phyloP scores from a whole-genome alignment of 2,113 vertebrate species.

The Jacana jacana region DNA sequence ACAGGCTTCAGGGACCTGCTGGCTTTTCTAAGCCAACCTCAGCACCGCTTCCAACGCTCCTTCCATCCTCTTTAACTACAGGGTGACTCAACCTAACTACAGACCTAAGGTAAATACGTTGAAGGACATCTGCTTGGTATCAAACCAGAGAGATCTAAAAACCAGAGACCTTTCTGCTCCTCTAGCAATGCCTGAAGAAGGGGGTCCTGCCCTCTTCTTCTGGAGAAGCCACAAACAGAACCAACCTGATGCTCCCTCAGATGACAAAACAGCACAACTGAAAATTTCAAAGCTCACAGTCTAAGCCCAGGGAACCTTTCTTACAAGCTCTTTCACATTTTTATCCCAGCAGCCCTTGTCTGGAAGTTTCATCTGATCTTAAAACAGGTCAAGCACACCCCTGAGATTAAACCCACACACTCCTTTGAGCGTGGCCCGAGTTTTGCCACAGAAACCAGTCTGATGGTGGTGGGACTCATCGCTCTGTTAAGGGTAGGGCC shows the following conservation, averaged over 20 bases:
- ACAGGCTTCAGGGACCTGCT: no score
- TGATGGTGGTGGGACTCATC: not conserved
- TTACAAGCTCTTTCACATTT: not conserved
- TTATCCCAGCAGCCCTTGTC: not conserved
- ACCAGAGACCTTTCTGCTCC: not conserved
- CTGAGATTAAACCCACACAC: not conserved
- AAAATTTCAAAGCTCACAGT: not conserved
- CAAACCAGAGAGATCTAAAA: not conserved
- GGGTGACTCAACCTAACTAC: not conserved
- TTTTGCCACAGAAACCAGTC: fast-evolving
- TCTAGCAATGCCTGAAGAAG: not conserved
- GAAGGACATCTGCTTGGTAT: not conserved
- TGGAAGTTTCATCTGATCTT: not conserved
- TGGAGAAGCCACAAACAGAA: not conserved
- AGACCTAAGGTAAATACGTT: not conserved
- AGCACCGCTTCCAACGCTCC: not conserved
- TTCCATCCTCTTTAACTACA: not conserved
- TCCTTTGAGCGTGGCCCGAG: not conserved
- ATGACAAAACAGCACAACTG: not conserved
- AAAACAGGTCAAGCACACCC: not conserved
- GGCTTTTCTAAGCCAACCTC: not conserved
- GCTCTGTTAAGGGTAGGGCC: fast-evolving
- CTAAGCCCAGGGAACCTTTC: not conserved
- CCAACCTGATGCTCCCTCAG: not conserved
- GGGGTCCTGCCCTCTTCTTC: not conserved